Evolutionary conservation across 2,797 vertebrate genomes (phyloP).

Genomic region (Periparus ater): DNA sequence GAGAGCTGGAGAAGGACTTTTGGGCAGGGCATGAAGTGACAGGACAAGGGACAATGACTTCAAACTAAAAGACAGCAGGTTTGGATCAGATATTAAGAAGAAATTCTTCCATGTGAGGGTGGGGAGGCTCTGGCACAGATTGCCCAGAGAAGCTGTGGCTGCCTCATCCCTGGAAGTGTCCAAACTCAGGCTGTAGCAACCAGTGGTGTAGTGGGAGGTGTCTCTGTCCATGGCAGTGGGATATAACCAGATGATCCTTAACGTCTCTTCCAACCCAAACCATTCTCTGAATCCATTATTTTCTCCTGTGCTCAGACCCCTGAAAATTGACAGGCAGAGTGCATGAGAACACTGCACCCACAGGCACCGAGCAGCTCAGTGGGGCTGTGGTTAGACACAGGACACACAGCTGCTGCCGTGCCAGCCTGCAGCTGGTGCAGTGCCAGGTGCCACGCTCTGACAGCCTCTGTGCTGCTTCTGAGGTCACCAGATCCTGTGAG

Average conservation of each 20-base stretch:
- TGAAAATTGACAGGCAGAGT: not conserved
- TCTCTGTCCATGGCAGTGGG: not conserved
- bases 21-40: not conserved
- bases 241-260: no score
- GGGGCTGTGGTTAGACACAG: not conserved
- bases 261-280: not conserved
- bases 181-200: not conserved
- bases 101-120: not conserved
- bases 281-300: not conserved
- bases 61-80: not conserved
- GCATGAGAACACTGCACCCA: not conserved
- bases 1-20: not conserved
- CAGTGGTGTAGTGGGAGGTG: not conserved
- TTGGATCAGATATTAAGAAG: not conserved
- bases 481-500: not conserved
- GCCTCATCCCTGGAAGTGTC: not conserved
- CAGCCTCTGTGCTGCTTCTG: not conserved
- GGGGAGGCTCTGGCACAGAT: not conserved
- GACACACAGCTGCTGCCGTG: fast-evolving
- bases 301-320: not conserved
- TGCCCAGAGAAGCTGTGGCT: not conserved
- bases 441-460: not conserved
- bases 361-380: fast-evolving
- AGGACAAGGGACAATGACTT: not conserved
- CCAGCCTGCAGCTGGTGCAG: not conserved